Conservation (phyloP, 2,113 vertebrate genomes). For the Atherinomorus stipes region DNA sequence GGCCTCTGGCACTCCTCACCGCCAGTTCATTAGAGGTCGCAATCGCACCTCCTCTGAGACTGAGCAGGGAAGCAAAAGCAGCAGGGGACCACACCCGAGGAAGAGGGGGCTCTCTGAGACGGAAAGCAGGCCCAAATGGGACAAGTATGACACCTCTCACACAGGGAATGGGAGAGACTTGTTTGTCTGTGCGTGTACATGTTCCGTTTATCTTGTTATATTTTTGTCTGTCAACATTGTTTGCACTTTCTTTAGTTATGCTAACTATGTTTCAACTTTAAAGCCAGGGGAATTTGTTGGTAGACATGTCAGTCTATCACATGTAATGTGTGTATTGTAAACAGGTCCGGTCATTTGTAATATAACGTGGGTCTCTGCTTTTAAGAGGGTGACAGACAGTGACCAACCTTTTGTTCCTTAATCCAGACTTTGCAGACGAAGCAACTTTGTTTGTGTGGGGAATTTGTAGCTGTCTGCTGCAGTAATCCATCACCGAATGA, state of each 20-base stretch:
- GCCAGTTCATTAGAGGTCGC: constrained; percentile 51
- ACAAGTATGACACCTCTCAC: constrained; percentile 76
- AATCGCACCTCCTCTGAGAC: constrained; percentile 77
- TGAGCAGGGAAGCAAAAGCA: constrained; percentile 63
- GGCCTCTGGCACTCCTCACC: constrained; percentile 60
- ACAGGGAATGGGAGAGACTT: constrained; percentile 53
- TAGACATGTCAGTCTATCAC: not conserved
- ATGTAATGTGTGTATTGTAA: not conserved
- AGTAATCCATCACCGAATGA: constrained; percentile 24
- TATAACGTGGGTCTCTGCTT: constrained; percentile 10
- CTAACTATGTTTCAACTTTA: constrained; percentile 9
- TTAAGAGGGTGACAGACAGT: not conserved
- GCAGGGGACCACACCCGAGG: constrained; percentile 50
- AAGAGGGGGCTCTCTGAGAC: constrained; percentile 78
- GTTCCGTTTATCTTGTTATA: constrained; percentile 15
- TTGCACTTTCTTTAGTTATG: constrained; percentile 21
- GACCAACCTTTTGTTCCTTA: constrained; percentile 58
- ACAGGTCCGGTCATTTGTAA: not conserved
- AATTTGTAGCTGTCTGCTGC: constrained; percentile 52
- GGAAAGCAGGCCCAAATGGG: constrained; percentile 67
- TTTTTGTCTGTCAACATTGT: constrained; percentile 49
- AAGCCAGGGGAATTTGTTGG: not conserved
- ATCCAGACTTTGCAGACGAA: constrained; percentile 66
- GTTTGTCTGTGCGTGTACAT: constrained; percentile 40
- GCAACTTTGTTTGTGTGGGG: constrained; percentile 55